These are phyloP conservation scores for Oryctes rhinoceros DNA, from an alignment of 1,140 invertebrate genomes.

Conservation along the genomic window DNA sequence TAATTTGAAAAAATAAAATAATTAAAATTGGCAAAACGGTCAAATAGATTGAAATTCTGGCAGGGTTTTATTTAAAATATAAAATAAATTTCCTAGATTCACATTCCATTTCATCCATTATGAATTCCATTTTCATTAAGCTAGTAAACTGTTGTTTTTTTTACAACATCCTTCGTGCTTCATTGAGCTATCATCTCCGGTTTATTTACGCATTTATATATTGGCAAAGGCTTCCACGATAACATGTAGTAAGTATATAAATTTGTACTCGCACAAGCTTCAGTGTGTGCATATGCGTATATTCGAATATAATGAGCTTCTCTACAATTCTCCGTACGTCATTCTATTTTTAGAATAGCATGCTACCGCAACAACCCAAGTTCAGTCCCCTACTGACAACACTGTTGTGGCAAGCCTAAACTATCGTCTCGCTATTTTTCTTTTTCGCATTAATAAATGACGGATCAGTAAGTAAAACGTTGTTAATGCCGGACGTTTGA, in stretches of 20 bases:
- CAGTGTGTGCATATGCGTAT: not conserved
- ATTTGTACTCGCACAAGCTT: not conserved
- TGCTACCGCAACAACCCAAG: constrained; percentile 6
- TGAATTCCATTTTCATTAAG: too few species aligned
- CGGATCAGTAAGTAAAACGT: not conserved
- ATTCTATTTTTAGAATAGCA: constrained; percentile 28
- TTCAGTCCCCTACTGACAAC: constrained; percentile 35
- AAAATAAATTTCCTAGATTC: too few species aligned
- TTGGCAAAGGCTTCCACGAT: constrained; percentile 7
- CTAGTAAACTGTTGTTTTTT: not conserved
- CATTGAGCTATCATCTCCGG: constrained; percentile 1
- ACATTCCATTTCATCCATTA: too few species aligned
- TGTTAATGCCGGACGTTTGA: not conserved
- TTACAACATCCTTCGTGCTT: not conserved
- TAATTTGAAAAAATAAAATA: too few species aligned
- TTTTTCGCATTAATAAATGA: not conserved
- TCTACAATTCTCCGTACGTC: constrained; percentile 18
- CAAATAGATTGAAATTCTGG: too few species aligned
- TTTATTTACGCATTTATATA: not conserved
- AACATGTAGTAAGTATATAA: constrained; percentile 15
- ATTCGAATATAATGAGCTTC: constrained; percentile 18
- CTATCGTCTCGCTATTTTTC: constrained; percentile 15
- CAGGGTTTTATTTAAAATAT: too few species aligned
- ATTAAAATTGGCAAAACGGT: too few species aligned
- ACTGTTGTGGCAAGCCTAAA: not conserved